Evolutionary conservation across 92 coral and sea anemone genomes (phyloP).

Genomic region (Epizoanthus stellaris): DNA sequence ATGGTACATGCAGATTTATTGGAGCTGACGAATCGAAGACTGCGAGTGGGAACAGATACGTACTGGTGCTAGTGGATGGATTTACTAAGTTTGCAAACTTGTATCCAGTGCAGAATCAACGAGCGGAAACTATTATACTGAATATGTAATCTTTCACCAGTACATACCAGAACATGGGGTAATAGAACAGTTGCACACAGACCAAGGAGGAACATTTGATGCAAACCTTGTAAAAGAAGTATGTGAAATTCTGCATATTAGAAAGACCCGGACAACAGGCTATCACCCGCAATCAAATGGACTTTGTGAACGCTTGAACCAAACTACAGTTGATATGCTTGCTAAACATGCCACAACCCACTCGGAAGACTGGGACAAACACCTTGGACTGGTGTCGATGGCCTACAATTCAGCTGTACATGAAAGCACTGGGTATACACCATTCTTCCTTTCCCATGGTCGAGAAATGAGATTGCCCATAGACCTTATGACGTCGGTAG

Average conservation of each 20-base stretch:
- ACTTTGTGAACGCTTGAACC: neutral
- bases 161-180: too few species aligned
- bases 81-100: too few species aligned
- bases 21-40: too few species aligned
- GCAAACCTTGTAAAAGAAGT: conserved; percentile 25
- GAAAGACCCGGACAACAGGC: too few species aligned
- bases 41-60: too few species aligned
- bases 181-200: conserved; percentile 29
- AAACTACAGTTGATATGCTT: neutral
- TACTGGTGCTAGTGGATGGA: too few species aligned
- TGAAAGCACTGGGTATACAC: conserved; percentile 35
- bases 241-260: conserved; percentile 19
- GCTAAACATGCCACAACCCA: conserved; percentile 16
- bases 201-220: neutral
- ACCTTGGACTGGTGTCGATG: neutral
- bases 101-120: too few species aligned
- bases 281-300: too few species aligned
- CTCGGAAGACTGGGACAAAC: conserved; percentile 27
- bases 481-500: conserved; percentile 23
- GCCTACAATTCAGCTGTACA: conserved; percentile 31
- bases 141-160: too few species aligned
- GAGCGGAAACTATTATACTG: too few species aligned
- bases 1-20: too few species aligned
- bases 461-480: conserved; percentile 38
- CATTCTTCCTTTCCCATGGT: conserved; percentile 27